phyloP scores from a whole-genome alignment of 2,888 invertebrate genomes.

The Eupithecia insigniata region DNA sequence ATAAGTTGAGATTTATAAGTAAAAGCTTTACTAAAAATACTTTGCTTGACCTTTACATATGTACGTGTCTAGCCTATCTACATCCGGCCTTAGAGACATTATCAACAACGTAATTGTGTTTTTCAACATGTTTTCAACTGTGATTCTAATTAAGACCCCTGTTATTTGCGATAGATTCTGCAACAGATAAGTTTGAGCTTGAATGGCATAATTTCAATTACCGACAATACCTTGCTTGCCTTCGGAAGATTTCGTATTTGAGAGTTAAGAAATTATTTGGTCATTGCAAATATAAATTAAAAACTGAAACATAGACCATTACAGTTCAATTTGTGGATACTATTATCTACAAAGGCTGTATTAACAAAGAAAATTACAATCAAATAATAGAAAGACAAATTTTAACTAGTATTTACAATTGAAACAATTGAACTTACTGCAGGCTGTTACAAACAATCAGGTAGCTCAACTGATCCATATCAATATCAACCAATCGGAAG shows the following conservation, averaged over 20 bases:
- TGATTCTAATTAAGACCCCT: conserved; percentile 36
- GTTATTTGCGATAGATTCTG: conserved; percentile 35
- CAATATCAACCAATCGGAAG: too few relatives aligned
- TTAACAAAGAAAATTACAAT: too few relatives aligned
- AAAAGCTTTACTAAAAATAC: neutral
- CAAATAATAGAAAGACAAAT: too few relatives aligned
- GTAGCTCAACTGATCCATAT: too few relatives aligned
- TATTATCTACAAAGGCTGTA: neutral
- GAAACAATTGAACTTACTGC: too few relatives aligned
- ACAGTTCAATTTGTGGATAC: neutral
- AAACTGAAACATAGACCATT: neutral
- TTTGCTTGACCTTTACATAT: neutral
- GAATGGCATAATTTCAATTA: conserved; percentile 35
- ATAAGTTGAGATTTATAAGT: too few relatives aligned
- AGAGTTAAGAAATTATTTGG: neutral
- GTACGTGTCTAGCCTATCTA: neutral
- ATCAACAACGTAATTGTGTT: conserved; percentile 29
- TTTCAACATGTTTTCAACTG: conserved; percentile 26
- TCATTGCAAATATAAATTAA: neutral
- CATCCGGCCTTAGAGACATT: conserved; percentile 15
- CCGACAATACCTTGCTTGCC: neutral
- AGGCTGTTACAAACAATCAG: too few relatives aligned
- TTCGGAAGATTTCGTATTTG: conserved; percentile 12
- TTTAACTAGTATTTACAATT: too few relatives aligned
- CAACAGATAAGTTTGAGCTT: conserved; percentile 26